These are phyloP conservation scores for Mixornis gularis DNA, from an alignment of 2,113 vertebrate species.

Conservation along the genomic window DNA sequence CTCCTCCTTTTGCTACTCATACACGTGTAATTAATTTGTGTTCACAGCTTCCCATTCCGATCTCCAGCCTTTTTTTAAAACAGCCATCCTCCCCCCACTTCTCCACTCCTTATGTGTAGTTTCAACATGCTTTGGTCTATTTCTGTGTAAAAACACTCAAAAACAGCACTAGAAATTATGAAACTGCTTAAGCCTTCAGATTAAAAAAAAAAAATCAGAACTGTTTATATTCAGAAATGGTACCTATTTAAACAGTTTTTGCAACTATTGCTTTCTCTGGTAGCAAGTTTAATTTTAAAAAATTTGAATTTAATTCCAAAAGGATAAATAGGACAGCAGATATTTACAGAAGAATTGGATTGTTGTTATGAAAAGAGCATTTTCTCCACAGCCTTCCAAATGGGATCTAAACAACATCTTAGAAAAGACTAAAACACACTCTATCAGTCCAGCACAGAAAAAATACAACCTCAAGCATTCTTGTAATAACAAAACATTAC, in stretches of 20 bases:
- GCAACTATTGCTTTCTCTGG: conserved; percentile 50
- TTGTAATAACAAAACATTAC: neutral
- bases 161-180: conserved; percentile 18
- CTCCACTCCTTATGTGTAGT: neutral
- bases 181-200: conserved; percentile 18
- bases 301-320: conserved; percentile 30
- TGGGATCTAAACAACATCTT: conserved; percentile 45
- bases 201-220: neutral
- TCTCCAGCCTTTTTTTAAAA: neutral
- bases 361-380: conserved; percentile 30
- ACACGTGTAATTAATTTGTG: neutral
- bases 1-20: neutral
- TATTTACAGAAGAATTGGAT: conserved; percentile 56
- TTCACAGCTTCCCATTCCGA: neutral
- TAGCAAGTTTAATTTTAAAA: conserved; percentile 33
- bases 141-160: neutral
- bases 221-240: conserved; percentile 50
- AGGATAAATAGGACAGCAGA: conserved; percentile 51
- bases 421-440: conserved; percentile 49
- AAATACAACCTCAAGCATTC: conserved; percentile 9
- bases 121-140: conserved; percentile 31
- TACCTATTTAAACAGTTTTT: conserved; percentile 44
- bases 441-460: neutral
- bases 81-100: neutral
- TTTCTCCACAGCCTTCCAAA: conserved; percentile 43